Conservation (phyloP, 2,113 vertebrate species). For the Prionailurus bengalensis region DNA sequence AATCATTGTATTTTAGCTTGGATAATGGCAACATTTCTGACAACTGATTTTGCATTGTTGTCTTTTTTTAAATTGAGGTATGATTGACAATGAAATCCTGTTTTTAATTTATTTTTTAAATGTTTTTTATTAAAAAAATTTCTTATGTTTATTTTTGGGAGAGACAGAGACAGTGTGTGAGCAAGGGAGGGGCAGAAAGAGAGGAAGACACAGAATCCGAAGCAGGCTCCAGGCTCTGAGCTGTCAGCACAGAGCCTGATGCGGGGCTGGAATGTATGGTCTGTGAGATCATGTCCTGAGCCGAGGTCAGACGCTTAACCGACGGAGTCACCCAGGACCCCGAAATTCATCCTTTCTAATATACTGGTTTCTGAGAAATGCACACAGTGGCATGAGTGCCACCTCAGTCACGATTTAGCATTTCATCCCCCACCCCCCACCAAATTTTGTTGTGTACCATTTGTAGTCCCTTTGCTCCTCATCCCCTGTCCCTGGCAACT, state of each 20-base stretch:
- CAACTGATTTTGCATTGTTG: not conserved
- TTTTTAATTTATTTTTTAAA: not conserved
- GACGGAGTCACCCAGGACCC: no score
- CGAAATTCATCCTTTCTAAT: not conserved
- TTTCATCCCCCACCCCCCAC: not conserved
- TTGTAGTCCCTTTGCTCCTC: not conserved
- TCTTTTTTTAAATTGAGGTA: not conserved
- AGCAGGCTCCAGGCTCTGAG: no score
- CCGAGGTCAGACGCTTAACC: no score
- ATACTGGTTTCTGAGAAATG: not conserved
- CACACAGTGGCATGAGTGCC: not conserved
- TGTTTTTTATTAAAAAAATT: no score
- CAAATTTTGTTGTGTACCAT: not conserved
- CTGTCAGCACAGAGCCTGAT: no score
- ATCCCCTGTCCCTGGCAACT: not conserved
- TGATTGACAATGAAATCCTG: not conserved
- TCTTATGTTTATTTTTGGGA: no score
- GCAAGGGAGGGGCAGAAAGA: no score
- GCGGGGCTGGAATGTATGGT: no score
- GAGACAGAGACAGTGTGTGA: no score
- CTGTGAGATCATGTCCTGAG: no score
- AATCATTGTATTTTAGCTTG: not conserved
- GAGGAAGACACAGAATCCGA: no score
- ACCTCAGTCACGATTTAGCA: not conserved
- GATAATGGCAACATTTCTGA: not conserved